phyloP scores from a whole-genome alignment of 2,797 vertebrate species.

The Cynopterus sphinx region DNA sequence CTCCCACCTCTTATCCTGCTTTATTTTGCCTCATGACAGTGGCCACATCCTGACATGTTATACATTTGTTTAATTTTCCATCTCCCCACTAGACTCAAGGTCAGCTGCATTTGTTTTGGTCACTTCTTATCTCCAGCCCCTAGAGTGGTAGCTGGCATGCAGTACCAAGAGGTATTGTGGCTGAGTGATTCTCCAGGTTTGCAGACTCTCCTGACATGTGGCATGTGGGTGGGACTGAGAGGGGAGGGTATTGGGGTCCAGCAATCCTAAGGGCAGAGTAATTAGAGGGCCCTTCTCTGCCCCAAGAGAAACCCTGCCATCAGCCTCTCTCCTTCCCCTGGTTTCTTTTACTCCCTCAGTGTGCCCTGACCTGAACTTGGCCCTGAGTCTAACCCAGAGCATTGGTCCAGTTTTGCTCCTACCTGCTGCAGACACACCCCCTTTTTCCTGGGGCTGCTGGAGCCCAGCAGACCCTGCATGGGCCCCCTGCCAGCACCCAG shows the following conservation, averaged over 20 bases:
- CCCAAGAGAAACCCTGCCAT: not conserved
- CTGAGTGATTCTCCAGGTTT: not conserved
- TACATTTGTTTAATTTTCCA: not conserved
- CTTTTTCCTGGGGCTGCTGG: not conserved
- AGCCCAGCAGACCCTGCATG: not conserved
- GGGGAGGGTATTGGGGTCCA: not conserved
- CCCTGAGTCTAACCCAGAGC: not conserved
- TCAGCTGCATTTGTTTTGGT: not conserved
- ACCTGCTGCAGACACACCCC: not conserved
- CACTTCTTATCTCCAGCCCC: not conserved
- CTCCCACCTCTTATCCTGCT: not conserved
- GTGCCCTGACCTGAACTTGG: not conserved
- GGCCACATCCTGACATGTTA: not conserved
- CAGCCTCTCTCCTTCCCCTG: not conserved
- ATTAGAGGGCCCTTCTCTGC: not conserved
- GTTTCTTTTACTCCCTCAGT: not conserved
- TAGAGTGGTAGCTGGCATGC: not conserved
- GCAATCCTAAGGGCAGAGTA: not conserved
- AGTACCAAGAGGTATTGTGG: not conserved
- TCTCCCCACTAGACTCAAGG: not conserved
- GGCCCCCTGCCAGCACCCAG: not conserved
- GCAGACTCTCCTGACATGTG: not conserved
- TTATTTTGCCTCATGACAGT: not conserved
- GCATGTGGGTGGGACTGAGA: not conserved
- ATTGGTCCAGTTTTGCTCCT: not conserved